Base-by-base conservation (phyloP, 2,113 vertebrate genomes). In the Labeo rohita region DNA sequence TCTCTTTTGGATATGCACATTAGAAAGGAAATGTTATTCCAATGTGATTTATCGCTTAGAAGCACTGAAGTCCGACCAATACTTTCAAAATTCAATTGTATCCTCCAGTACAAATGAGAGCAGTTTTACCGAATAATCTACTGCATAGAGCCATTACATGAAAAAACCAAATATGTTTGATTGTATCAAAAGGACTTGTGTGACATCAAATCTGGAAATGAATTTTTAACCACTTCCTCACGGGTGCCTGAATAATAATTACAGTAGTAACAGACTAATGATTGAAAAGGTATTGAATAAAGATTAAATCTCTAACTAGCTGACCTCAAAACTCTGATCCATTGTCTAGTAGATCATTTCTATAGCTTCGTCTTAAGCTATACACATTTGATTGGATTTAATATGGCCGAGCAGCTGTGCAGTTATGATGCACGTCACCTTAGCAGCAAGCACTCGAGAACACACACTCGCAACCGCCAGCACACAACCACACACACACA, bases 111-210 rank as follows among this genome's bases (percentile, higher is more conserved):
- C 9, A 45, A 10, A 45, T 45, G 9, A 6, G 39, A 72, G 39
- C 39, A 1, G 68, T 9, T 72, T 72, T 21, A 59, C 56, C 56
- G 21, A n/a, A 59, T 59, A 59, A 59, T 72, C 39, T 72, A 45
- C 39, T 72, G 39, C 4, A 36, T 43, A n/a, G 18, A 61, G 2
- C 76, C 43, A 18, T 79, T 54, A 36, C 15, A 36, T 15, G 4
- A 36, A 66, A 66, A 36, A 66, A 66, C 34, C 72, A 83, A 79
- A 88, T 78, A 54, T 65, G 66, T 39, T 56, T 85, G 77, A 87
- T 43, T 77, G 84, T 15, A 76, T 80, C 65, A 66, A 28, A 21
- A 8, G 88, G 89, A 94, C 92, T 93, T 92, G 65, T 68, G 65
- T 0, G 8, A 43, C 39, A n/a, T 78, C 15, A 39, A 15, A 5